Percentiles rank a stretch among this genome's conserved stretches.
Evolutionary conservation across 92 coral and sea anemone genomes (phyloP).

Genomic region (Paramuricea clavata): DNA sequence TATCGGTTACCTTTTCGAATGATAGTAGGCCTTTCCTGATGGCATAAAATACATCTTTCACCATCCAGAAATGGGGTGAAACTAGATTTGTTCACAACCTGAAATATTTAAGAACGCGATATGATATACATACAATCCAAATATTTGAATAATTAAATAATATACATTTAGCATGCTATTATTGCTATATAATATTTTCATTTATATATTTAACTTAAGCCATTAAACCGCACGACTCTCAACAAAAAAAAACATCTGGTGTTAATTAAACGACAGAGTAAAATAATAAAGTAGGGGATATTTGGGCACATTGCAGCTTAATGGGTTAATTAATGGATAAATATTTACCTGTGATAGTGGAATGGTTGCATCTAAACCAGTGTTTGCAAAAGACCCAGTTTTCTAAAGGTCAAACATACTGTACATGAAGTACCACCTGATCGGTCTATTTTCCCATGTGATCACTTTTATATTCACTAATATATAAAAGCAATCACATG

Average conservation of each 20-base stretch:
- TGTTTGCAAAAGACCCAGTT: constrained; percentile 1
- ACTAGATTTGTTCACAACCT: constrained; percentile 46
- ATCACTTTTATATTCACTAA: too few species aligned
- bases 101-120: not conserved
- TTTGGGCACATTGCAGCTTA: too few species aligned
- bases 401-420: too few species aligned
- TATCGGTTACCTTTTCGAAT: constrained; percentile 43
- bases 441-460: too few species aligned
- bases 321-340: not conserved
- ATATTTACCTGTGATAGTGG: constrained; percentile 28
- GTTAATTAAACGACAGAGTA: too few species aligned
- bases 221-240: too few species aligned
- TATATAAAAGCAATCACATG: too few species aligned
- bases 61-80: constrained; percentile 56
- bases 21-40: constrained; percentile 52
- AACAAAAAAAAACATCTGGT: too few species aligned
- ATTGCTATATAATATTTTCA: not conserved
- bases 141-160: too few species aligned
- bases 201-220: not conserved
- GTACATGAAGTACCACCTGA: too few species aligned
- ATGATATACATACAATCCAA: too few species aligned
- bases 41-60: constrained; percentile 69
- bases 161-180: not conserved
- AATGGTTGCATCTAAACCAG: constrained; percentile 32
- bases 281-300: too few species aligned